Evolutionary conservation across 2,113 vertebrate species (phyloP), one percentile per base, ranked within the genome.

Genomic region (Nycticebus coucang): DNA sequence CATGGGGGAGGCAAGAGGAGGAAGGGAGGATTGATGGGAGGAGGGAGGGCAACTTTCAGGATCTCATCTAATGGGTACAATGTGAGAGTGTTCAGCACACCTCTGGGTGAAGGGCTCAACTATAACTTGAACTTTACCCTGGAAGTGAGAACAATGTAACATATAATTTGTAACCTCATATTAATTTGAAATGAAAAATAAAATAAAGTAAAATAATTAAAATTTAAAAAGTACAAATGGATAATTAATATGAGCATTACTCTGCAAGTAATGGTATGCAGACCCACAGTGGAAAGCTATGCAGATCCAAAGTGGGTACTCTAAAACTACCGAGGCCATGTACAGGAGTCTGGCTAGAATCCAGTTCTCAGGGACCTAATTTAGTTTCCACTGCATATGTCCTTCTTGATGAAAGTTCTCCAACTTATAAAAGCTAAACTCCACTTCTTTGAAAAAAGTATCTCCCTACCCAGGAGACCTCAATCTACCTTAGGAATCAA

Each of bases 221-320:
- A 50, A 50, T 50, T 9, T 9, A 50, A 50, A n/a, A 95, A 87
- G 19, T 1, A 18, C 26, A 83, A 79, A n/a, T 11, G 2, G 19
- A n/a, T 45, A 7, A 75, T 13, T 57, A 24, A n/a, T 35, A 45
- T 28, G 5, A 78, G 6, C 7, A 8, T 19, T 64, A 64, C 10
- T 79, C 14, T 88, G 2, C 2, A 93, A 45, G 26, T 57, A 57
- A 84, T 1, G 4, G 4, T 50, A 10, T 50, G 26, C 24, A 82
- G 12, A 79, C 2, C 7, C 18, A 55, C 4, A 83, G 22, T 24
- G 1, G 33, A 33, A 81, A 72, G 4, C 6, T 77, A 24, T 26
- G 3, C 7, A 68, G 75, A 9, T 64, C 5, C 26, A 45, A 33
- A 0, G 7, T 50, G 15, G 21, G 2, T 3, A 37, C 2, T 60